Evolutionary conservation across 2,888 invertebrate species (phyloP).

Genomic region (Lithosia quadra): DNA sequence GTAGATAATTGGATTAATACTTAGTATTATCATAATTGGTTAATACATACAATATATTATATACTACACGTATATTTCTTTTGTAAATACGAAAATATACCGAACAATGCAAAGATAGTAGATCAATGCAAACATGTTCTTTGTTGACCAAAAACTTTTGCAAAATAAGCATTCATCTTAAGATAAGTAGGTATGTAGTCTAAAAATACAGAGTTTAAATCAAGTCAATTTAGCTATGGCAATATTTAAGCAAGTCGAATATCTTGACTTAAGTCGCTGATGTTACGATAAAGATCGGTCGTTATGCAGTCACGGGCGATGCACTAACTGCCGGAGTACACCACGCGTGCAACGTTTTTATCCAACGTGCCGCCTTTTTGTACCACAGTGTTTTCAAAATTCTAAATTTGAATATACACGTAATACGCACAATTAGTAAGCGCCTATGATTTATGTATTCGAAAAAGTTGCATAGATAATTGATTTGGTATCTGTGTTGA

Average conservation of each 20-base stretch:
- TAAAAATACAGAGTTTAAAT: neutral
- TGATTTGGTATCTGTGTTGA: slow-evolving; percentile 51
- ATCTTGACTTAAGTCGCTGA: slow-evolving; percentile 52
- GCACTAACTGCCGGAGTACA: slow-evolving; percentile 76
- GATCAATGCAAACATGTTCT: neutral
- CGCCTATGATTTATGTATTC: slow-evolving; percentile 79
- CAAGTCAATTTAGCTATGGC: slow-evolving; percentile 9
- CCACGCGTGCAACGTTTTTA: slow-evolving; percentile 80
- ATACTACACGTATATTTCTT: too few relatives aligned
- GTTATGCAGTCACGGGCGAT: slow-evolving; percentile 80
- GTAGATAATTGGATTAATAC: too few relatives aligned
- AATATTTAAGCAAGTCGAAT: slow-evolving; percentile 41
- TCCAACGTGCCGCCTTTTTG: slow-evolving; percentile 61
- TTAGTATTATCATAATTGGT: too few relatives aligned
- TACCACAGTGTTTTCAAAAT: slow-evolving; percentile 56
- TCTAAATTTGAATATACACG: slow-evolving; percentile 57
- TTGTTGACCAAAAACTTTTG: neutral
- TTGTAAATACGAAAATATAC: too few relatives aligned
- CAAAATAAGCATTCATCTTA: neutral
- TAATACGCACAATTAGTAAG: slow-evolving; percentile 63
- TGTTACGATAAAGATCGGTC: slow-evolving; percentile 79
- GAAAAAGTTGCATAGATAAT: slow-evolving; percentile 46
- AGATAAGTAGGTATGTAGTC: neutral
- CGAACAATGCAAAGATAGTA: too few relatives aligned
- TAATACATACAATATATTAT: too few relatives aligned